Conservation (phyloP, 2,888 invertebrate genomes). For the Acleris laterana region DNA sequence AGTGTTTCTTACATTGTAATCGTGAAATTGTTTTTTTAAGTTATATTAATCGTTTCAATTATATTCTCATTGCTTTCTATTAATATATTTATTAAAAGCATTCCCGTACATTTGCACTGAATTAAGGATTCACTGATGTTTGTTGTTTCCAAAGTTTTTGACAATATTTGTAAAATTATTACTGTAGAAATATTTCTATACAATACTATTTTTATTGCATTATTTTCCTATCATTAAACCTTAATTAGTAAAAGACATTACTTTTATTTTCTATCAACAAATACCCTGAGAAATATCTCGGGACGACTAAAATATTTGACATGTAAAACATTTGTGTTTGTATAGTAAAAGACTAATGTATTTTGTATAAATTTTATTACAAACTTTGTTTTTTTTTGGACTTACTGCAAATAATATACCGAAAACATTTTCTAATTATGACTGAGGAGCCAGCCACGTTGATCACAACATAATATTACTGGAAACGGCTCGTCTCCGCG, state of each 20-base stretch:
- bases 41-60: conserved; percentile 54
- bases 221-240: conserved; percentile 80
- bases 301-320: neutral
- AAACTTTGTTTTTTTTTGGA: conserved; percentile 77
- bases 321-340: neutral
- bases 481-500: conserved; percentile 64
- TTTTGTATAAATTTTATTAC: conserved; percentile 83
- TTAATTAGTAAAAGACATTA: conserved; percentile 50
- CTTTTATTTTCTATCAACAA: conserved; percentile 29
- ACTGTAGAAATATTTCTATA: conserved; percentile 76
- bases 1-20: conserved; percentile 51
- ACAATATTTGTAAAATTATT: conserved; percentile 70
- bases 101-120: conserved; percentile 68
- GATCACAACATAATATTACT: conserved; percentile 60
- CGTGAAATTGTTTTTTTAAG: conserved; percentile 54
- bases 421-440: conserved; percentile 70
- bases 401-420: conserved; percentile 81
- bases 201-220: conserved; percentile 80
- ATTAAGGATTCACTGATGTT: conserved; percentile 51
- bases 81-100: conserved; percentile 76
- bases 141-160: conserved; percentile 56
- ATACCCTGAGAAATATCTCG: neutral
- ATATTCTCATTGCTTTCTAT: conserved; percentile 61
- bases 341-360: conserved; percentile 53
- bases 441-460: conserved; percentile 66